Percentiles rank a stretch among this genome's conserved stretches.
Evolutionary conservation across 2,888 invertebrate species (phyloP).

Genomic region (Dynastes grantii): DNA sequence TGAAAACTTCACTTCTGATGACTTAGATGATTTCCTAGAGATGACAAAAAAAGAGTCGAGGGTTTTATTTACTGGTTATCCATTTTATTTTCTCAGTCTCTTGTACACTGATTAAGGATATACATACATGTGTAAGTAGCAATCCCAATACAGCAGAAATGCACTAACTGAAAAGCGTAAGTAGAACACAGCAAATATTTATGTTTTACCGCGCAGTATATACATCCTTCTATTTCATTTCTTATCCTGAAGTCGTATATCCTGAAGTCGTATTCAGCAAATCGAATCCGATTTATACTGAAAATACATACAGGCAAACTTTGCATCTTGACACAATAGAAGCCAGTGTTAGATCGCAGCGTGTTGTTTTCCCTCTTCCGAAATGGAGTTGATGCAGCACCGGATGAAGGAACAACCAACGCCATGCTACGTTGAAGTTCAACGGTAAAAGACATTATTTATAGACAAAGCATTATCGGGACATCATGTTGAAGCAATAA

Average conservation of each 20-base stretch:
- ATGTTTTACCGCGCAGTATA: neutral
- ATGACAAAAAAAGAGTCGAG: too few relatives aligned
- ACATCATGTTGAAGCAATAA: neutral
- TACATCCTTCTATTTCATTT: slow-evolving; percentile 4
- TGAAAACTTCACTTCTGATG: too few relatives aligned
- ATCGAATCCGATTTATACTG: slow-evolving; percentile 34
- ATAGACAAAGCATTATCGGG: neutral
- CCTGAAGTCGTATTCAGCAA: slow-evolving; percentile 21
- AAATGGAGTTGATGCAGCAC: slow-evolving; percentile 12
- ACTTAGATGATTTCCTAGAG: too few relatives aligned
- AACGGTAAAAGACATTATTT: slow-evolving; percentile 32
- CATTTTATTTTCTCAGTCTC: too few relatives aligned
- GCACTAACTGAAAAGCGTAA: neutral
- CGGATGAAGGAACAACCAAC: slow-evolving; percentile 5
- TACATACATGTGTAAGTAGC: too few relatives aligned
- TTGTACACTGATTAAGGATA: too few relatives aligned
- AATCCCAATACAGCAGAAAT: neutral
- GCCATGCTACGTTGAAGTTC: slow-evolving; percentile 13
- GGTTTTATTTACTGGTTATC: too few relatives aligned
- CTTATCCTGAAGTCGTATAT: slow-evolving; percentile 1
- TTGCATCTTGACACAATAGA: slow-evolving; percentile 21
- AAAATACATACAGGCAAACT: slow-evolving; percentile 23
- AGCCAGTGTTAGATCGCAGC: slow-evolving; percentile 15
- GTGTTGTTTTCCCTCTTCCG: slow-evolving; percentile 27
- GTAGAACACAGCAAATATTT: neutral